Evolutionary conservation across 2,888 invertebrate species (phyloP), one percentile per base, ranked within the genome.

Genomic region (Agrochola circellaris): DNA sequence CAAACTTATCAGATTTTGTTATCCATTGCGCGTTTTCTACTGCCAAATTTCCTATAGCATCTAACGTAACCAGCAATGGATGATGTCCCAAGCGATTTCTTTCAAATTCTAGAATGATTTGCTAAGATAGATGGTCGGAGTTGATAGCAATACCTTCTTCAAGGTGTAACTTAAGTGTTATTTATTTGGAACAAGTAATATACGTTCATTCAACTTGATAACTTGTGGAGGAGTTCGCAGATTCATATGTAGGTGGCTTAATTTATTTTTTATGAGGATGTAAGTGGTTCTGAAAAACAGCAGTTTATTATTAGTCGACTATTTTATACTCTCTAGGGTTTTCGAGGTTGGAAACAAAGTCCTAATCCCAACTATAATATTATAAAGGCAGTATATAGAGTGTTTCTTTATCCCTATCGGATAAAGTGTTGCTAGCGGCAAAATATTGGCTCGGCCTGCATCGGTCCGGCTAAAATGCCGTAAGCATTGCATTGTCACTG

Each of bases 161-260:
- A 81, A 82, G 82, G 82, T 60, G 61, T 26, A 20, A 38, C 23
- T 71, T 71, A 81, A 70, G 76, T 81, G 38, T 73, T 56, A 73
- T 54, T 85, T 82, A 77, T 85, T 68, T 66, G 56, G 51, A 81
- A 76, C 54, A 69, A 61, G 69, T 61, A 26, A 64, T 64, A 51
- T n/a, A 8, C 68, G 73, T 82, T 58, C 73, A 65, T 77, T 86
- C 60, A 77, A 86, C 77, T 64, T 64, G 11, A 73, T 1, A 30
- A 58, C 11, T 58, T 30, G n/a, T 61, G 81, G n/a, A 64, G 60
- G 58, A 58, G 64, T 54, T 67, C 1, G 26, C 11, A 34, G 38
- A 60, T 77, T 34, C 34, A 6, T 26, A 26, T 69, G 54, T 48
- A 34, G 48, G 54, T 48, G 45, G 15, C 26, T 64, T 60, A 23